Conservation (phyloP, 2,888 invertebrate genomes). For the Teleiodes luculella region DNA sequence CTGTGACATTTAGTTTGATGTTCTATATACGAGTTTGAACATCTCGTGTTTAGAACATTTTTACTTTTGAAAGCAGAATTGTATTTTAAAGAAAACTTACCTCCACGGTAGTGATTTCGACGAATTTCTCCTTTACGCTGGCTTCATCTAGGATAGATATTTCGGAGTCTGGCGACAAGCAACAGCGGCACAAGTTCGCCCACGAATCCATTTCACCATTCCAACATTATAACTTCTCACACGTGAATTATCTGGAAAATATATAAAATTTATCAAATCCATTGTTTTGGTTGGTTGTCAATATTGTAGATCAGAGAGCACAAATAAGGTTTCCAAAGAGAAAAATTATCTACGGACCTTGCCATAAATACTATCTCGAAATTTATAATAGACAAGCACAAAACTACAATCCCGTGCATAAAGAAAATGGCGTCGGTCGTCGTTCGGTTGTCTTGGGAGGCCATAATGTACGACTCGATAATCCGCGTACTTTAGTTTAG, state of each 20-base stretch:
- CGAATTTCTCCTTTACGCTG: constrained; percentile 57
- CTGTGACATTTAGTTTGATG: background rate
- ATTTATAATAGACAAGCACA: constrained; percentile 67
- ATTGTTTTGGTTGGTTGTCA: constrained; percentile 69
- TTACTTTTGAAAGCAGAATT: background rate
- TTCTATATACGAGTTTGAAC: background rate
- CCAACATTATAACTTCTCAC: constrained; percentile 48
- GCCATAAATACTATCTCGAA: constrained; percentile 68
- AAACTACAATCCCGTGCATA: constrained; percentile 30
- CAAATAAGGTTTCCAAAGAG: constrained; percentile 66
- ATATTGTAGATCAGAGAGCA: constrained; percentile 58
- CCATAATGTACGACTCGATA: too few species aligned
- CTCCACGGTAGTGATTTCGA: constrained; percentile 63
- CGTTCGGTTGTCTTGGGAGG: too few species aligned
- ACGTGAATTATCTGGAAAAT: constrained; percentile 57
- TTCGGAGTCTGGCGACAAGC: constrained; percentile 61
- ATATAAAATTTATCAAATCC: constrained; percentile 38
- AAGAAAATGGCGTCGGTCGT: constrained; percentile 63
- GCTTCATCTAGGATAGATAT: constrained; percentile 61
- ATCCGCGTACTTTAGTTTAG: too few species aligned
- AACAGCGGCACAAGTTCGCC: constrained; percentile 70
- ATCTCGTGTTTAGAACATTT: too few species aligned
- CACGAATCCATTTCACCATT: constrained; percentile 65
- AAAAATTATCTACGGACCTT: constrained; percentile 78
- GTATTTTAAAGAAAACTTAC: constrained; percentile 34